These are phyloP conservation scores for Polymixis lichenea DNA, from an alignment of 2,888 invertebrate genomes.

Conservation along the genomic window DNA sequence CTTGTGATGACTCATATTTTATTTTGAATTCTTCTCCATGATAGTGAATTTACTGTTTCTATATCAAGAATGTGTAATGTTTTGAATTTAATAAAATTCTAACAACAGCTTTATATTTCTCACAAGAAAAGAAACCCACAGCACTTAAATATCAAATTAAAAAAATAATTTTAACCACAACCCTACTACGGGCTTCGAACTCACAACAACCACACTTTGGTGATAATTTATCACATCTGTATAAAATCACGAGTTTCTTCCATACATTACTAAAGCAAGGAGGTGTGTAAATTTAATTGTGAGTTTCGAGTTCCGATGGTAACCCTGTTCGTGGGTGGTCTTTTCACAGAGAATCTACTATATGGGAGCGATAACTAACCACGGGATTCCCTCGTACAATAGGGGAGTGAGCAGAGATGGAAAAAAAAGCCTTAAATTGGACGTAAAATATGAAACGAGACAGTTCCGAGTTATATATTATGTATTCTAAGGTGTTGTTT, in stretches of 20 bases:
- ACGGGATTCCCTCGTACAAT: constrained; percentile 63
- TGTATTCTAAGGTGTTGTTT: constrained; percentile 19
- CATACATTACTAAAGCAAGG: constrained; percentile 16
- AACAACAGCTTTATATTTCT: constrained; percentile 5
- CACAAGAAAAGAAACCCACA: constrained; percentile 8
- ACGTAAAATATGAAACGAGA: constrained; percentile 68
- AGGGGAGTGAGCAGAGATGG: constrained; percentile 60
- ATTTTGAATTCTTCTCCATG: background rate
- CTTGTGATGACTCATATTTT: background rate
- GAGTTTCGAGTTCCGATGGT: constrained; percentile 64
- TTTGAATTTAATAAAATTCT: background rate
- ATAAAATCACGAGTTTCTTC: constrained; percentile 29
- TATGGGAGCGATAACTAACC: constrained; percentile 64
- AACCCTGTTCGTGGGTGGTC: constrained; percentile 67
- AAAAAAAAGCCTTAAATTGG: constrained; percentile 69
- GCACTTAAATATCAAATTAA: constrained; percentile 51
- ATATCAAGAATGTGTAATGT: background rate
- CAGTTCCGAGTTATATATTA: constrained; percentile 45
- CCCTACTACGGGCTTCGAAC: constrained; percentile 44
- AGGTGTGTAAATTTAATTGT: constrained; percentile 39
- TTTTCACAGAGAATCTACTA: constrained; percentile 62
- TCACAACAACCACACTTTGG: constrained; percentile 33
- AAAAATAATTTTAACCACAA: constrained; percentile 54
- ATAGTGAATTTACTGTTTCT: background rate
- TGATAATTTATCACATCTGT: constrained; percentile 48